These are phyloP conservation scores for Pristionchus japonicus DNA, from an alignment of 2,888 invertebrate species.

Conservation along the genomic window DNA sequence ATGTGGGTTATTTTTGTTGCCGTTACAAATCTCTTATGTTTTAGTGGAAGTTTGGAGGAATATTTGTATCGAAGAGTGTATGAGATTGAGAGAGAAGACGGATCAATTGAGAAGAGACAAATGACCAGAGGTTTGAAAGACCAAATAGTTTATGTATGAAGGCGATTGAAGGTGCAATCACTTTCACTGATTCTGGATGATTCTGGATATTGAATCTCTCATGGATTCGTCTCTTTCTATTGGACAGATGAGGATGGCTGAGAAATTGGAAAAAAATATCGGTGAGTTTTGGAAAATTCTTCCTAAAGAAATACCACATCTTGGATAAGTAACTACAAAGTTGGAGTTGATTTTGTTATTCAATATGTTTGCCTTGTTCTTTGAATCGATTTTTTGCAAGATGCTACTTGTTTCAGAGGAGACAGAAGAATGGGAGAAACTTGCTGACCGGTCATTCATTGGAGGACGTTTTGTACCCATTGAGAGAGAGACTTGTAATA, in stretches of 20 bases:
- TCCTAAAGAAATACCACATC: too few relatives aligned
- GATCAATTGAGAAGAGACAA: constrained; percentile 56
- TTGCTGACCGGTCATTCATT: constrained; percentile 82
- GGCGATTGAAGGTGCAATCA: constrained; percentile 53
- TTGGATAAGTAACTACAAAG: background rate
- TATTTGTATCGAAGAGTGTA: constrained; percentile 54
- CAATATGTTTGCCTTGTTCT: too few relatives aligned
- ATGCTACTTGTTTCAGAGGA: too few relatives aligned
- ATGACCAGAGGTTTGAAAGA: constrained; percentile 59
- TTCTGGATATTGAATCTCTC: constrained; percentile 64
- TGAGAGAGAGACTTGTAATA: constrained; percentile 87
- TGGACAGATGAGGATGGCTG: constrained; percentile 89
- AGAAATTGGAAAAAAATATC: constrained; percentile 90
- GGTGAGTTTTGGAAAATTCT: too few relatives aligned
- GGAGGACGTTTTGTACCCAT: constrained; percentile 81
- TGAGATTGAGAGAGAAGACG: constrained; percentile 50
- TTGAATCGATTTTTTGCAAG: too few relatives aligned
- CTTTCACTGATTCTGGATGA: constrained; percentile 58
- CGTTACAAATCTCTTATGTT: too few relatives aligned
- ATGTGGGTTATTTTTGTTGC: too few relatives aligned
- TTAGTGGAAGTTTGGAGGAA: too few relatives aligned
- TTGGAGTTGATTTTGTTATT: background rate
- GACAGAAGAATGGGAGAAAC: constrained; percentile 72
- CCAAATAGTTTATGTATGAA: background rate
- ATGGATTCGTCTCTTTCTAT: constrained; percentile 78